A percentile compares a stretch with the other conserved stretches of the same genome.
phyloP scores from a whole-genome alignment of 2,888 invertebrate genomes.

The Metallyticus violacea region DNA sequence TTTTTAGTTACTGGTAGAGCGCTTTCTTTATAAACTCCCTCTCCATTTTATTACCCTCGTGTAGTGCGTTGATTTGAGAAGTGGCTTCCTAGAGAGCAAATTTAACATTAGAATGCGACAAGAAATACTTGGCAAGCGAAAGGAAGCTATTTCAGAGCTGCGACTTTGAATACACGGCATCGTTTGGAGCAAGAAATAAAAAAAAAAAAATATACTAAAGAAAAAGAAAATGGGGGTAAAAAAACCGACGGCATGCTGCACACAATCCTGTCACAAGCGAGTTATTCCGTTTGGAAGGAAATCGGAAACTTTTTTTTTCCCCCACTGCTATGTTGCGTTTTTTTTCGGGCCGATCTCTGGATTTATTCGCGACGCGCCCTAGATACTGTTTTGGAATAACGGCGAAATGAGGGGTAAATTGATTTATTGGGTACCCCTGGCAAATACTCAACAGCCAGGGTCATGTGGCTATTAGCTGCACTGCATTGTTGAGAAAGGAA shows the following conservation, averaged over 20 bases:
- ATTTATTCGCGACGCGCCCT: not conserved
- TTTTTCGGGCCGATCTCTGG: not conserved
- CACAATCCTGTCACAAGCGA: not conserved
- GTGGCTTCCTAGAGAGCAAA: not conserved
- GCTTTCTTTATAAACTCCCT: not conserved
- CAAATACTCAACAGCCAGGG: not conserved
- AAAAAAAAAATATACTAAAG: no score
- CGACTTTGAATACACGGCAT: not conserved
- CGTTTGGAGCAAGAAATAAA: not conserved
- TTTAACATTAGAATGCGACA: not conserved
- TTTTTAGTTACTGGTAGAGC: no score
- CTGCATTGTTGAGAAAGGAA: no score
- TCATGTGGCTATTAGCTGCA: not conserved
- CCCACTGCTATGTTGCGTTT: no score
- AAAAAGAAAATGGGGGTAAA: no score
- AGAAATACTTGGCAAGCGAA: not conserved
- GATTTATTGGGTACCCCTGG: not conserved
- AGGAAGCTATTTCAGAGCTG: not conserved
- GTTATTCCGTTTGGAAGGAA: not conserved
- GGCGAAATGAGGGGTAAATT: no score
- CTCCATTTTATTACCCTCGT: not conserved
- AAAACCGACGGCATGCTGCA: no score
- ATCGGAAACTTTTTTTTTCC: not conserved
- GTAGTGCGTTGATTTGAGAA: not conserved
- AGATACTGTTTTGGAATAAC: no score